Percentiles rank a stretch among this genome's conserved stretches.
These are phyloP conservation scores for Hypocryptadius cinnamomeus DNA, from an alignment of 2,113 vertebrate species.

Conservation along the genomic window DNA sequence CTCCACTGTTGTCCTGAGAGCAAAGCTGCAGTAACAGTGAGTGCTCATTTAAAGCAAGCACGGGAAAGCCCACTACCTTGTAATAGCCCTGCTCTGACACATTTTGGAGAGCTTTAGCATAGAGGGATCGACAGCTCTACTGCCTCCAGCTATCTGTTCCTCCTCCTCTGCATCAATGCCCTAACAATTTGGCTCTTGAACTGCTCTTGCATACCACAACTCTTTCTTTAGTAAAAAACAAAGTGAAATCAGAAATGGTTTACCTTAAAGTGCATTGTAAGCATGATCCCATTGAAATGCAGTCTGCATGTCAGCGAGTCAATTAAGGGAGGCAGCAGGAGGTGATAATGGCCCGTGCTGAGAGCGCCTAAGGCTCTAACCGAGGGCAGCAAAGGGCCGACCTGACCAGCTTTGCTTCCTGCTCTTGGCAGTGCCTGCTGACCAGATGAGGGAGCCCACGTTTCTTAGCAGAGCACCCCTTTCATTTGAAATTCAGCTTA, in stretches of 20 bases:
- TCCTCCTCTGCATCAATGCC: not conserved
- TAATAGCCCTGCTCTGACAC: not conserved
- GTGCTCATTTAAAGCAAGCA: not conserved
- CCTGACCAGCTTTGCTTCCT: not conserved
- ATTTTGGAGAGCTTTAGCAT: not conserved
- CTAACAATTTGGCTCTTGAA: not conserved
- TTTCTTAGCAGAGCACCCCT: not conserved
- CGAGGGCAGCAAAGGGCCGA: not conserved
- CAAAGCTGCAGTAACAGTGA: not conserved
- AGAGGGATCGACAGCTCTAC: not conserved
- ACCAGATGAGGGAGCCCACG: not conserved
- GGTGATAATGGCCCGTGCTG: not conserved
- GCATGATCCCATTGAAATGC: not conserved
- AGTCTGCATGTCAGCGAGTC: not conserved
- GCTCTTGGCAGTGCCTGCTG: not conserved
- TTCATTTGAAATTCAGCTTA: not conserved
- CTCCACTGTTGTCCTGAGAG: not conserved
- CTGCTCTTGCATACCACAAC: not conserved
- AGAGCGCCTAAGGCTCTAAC: not conserved
- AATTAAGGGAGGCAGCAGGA: not conserved
- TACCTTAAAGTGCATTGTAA: not conserved
- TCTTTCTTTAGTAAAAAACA: not conserved
- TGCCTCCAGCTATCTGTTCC: not conserved
- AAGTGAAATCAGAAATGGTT: not conserved
- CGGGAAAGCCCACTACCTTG: not conserved